Evolutionary conservation across 2,797 vertebrate genomes (phyloP), one percentile per base, ranked within the genome.

Genomic region (Notoglanidium macrostoma): DNA sequence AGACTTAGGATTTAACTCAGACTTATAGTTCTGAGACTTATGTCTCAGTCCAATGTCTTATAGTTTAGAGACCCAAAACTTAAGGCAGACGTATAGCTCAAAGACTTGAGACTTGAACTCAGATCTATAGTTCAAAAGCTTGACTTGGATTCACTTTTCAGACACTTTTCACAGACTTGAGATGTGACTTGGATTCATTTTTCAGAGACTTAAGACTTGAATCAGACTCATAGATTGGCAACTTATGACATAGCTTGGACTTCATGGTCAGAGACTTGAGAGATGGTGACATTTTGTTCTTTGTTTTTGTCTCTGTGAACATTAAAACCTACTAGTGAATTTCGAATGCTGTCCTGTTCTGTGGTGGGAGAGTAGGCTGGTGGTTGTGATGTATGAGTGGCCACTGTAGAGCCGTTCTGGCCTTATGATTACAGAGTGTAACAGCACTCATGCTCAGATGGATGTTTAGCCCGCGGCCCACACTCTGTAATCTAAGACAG

Each of bases 401-500:
- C 73, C 83, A 81, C 83, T 86, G 80, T 63, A 76, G 86, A 90
- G 87, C 81, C 89, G 40, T 29, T 83, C 83, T 51, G 86, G 81
- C 88, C 90, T 90, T 29, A 86, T 83, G 87, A 89, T 89, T 87
- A 89, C 81, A 90, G 91, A 83, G 77, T 78, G 89, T 76, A 73
- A 86, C 90, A 93, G 90, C 89, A 92, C 88, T 89, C 88, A 29
- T 7, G 88, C 90, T 93, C 90, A 90, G 91, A 90, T 91, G 89
- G 86, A 90, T 90, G 88, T 89, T 90, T 93, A 72, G 93, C 95
- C 93, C 90, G 74, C 59, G 93, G 94, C 91, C 85, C 78, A 73
- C 61, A 5, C 90, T 92, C 90, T 93, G 94, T 95, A 96, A 96
- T 94, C 90, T 93, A 94, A 95, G 94, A 95, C 95, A 95, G 95